Conservation (phyloP, 2,113 vertebrate species). For the Neoarius graeffei region DNA sequence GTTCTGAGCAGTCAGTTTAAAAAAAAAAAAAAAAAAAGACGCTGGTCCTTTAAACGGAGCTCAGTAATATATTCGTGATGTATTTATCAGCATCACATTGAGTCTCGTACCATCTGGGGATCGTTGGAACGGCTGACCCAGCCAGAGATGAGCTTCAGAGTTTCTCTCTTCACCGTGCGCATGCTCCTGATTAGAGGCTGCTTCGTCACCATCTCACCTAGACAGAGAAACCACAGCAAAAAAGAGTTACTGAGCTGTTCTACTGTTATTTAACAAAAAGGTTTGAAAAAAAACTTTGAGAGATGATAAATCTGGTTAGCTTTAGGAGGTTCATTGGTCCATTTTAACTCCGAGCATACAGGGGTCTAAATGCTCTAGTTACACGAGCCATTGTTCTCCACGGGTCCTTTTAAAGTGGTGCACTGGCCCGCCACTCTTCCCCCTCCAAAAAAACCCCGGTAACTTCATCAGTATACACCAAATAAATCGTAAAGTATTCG, state of each 20-base stretch:
- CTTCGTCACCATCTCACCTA: constrained; percentile 97
- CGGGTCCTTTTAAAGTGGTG: too few species aligned
- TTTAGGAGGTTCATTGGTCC: background rate
- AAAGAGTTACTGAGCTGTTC: background rate
- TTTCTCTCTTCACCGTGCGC: constrained; percentile 96
- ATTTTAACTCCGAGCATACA: background rate
- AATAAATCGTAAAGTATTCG: too few species aligned
- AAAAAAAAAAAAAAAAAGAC: background rate
- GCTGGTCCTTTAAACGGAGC: background rate
- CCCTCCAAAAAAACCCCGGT: too few species aligned
- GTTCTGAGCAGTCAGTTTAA: background rate
- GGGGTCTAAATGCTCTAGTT: background rate
- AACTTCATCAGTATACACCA: too few species aligned
- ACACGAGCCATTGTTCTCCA: background rate
- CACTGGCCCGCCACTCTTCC: too few species aligned
- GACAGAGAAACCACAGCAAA: background rate
- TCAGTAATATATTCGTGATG: too few species aligned
- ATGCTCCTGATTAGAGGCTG: constrained; percentile 95
- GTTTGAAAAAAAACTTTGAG: too few species aligned
- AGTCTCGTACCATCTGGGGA: constrained; percentile 88
- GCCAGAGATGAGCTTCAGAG: constrained; percentile 93
- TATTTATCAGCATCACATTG: background rate
- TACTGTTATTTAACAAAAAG: background rate
- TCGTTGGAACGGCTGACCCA: constrained; percentile 97
- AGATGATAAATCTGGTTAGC: background rate